Base-by-base conservation (phyloP, 2,888 invertebrate species). In the Scelioninae gen. 1 region DNA sequence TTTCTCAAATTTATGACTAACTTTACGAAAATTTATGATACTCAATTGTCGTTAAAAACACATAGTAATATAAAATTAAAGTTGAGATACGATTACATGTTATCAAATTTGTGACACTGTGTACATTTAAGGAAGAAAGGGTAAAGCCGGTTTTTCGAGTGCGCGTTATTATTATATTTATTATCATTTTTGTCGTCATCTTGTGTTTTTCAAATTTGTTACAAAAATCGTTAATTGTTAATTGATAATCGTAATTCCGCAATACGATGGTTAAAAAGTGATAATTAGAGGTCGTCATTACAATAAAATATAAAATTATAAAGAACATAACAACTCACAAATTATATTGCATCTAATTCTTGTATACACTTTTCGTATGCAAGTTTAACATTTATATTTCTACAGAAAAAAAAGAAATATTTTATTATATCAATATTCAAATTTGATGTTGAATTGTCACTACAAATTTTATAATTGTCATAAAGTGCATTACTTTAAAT, bases 231-330 rank as follows among this genome's bases (percentile, higher is more conserved):
- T 72, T 79, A 79, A 23, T 23, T 23, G 23, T 23, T 23, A 23
- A 23, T 23, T 4, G 23, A 23, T 23, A 23, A 23, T 23, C 60
- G 51, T 40, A 66, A 66, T 68, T 55, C 55, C 68, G 56, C 63
- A 74, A 63, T 80, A 74, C 56, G n/a, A 8, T 69, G 63, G 51
- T 75, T 34, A n/a, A 49, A 65, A 75, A 81, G n/a, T 75, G 81
- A 81, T 75, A 81, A 81, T 75, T 75, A 75, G 63, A 71, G 56
- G 58, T 75, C 45, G 16, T 75, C 31, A 81, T 81, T 75, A 75
- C 69, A 81, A 69, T 80, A 68, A 69, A 65, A 65, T 72, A 16
- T 79, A 40, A 65, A 71, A 49, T 51, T 65, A 51, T 40, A 51
- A 66, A 65, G 43, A 45, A 60, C 60, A 58, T 53, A 74, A 80